These are phyloP conservation scores for Steinernema carpocapsae DNA, from an alignment of 2,888 invertebrate genomes.

Conservation along the genomic window DNA sequence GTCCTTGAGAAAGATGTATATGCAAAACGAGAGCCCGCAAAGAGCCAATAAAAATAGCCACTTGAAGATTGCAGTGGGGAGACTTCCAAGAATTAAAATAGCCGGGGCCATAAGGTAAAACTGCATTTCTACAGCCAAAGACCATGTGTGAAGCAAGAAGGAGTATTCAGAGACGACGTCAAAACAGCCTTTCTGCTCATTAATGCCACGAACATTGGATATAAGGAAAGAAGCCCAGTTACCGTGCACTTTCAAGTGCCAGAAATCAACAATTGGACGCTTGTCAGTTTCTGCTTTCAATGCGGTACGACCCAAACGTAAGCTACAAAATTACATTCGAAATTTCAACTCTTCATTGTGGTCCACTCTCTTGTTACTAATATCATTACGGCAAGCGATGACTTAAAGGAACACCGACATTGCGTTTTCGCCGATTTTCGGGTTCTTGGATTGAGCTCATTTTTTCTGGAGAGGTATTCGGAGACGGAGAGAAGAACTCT, in stretches of 20 bases:
- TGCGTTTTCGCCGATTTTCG: too few relatives aligned
- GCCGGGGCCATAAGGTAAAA: constrained; percentile 8
- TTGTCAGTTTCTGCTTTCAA: too few relatives aligned
- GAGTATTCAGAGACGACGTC: constrained; percentile 20
- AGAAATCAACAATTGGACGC: background rate
- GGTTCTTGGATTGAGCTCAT: too few relatives aligned
- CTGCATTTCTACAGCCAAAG: constrained; percentile 10
- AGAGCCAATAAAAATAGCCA: background rate
- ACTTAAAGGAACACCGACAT: too few relatives aligned
- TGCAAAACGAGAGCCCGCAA: background rate
- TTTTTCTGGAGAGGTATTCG: too few relatives aligned
- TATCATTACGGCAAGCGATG: too few relatives aligned
- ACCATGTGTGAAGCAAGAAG: constrained; percentile 31
- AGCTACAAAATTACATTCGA: too few relatives aligned
- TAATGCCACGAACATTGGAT: background rate
- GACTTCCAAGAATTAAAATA: background rate
- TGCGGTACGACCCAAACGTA: too few relatives aligned
- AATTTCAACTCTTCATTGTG: too few relatives aligned
- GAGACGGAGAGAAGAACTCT: too few relatives aligned
- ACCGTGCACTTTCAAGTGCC: background rate
- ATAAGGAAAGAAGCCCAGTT: background rate
- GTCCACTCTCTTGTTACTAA: too few relatives aligned
- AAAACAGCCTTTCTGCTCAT: constrained; percentile 11
- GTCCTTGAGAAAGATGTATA: background rate
- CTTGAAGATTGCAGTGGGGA: background rate